A percentile compares a stretch with the other conserved stretches of the same genome.
Evolutionary conservation across 64 coral and sea anemone genomes (phyloP).

Genomic region (Acropora tenuis): DNA sequence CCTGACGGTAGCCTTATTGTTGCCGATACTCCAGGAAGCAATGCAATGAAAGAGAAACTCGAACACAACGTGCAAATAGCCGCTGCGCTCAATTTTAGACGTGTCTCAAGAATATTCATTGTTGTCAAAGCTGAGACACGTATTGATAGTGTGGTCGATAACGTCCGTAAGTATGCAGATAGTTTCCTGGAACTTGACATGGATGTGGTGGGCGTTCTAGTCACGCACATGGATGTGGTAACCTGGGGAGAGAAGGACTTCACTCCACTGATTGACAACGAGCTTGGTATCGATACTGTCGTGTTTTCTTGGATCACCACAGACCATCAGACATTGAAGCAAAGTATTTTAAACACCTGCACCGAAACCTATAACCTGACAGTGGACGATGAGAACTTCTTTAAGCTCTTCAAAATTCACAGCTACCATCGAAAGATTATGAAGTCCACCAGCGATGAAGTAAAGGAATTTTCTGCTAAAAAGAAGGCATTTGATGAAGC

Average conservation of each 20-base stretch:
- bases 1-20: constrained; percentile 46
- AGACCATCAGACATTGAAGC: neutral
- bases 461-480: constrained; percentile 5
- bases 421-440: constrained; percentile 10
- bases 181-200: constrained; percentile 30
- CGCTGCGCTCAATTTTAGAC: constrained; percentile 36
- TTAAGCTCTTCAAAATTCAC: constrained; percentile 23
- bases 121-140: constrained; percentile 54
- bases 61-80: constrained; percentile 31
- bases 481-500: constrained; percentile 34
- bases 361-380: neutral
- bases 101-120: constrained; percentile 50
- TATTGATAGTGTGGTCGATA: constrained; percentile 56
- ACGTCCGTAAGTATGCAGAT: constrained; percentile 59
- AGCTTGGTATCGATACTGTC: constrained; percentile 51
- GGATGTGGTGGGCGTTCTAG: constrained; percentile 33
- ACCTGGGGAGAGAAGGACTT: constrained; percentile 41
- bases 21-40: constrained; percentile 48
- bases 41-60: constrained; percentile 52
- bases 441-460: constrained; percentile 30
- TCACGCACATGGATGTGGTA: constrained; percentile 48
- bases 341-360: neutral
- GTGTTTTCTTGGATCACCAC: constrained; percentile 1
- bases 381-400: constrained; percentile 4
- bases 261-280: neutral